Evolutionary conservation across 1,140 invertebrate species (phyloP).

Genomic region (Chironomus tepperi): DNA sequence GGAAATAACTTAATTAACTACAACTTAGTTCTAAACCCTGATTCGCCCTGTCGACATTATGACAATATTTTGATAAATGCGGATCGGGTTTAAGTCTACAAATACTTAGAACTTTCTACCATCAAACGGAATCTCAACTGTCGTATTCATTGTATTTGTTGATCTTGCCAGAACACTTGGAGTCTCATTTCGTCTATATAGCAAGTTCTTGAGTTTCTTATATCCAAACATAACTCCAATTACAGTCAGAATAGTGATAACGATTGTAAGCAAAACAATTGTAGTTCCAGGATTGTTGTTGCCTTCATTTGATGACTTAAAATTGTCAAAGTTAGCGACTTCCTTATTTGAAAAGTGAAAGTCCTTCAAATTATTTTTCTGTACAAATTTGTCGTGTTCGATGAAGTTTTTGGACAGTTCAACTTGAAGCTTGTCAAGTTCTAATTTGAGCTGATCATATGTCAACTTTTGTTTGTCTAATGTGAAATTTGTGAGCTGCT

Average conservation of each 20-base stretch:
- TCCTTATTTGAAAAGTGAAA: neutral
- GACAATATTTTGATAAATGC: no score
- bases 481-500: neutral
- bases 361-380: neutral
- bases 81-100: no score
- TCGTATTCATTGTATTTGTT: neutral
- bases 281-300: neutral
- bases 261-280: neutral
- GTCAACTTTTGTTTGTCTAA: neutral
- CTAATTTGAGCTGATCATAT: neutral
- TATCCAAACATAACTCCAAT: neutral
- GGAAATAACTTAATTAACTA: no score
- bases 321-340: neutral
- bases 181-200: neutral
- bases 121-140: neutral
- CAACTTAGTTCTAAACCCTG: no score
- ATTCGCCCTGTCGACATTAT: no score
- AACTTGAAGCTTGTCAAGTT: neutral
- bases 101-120: neutral
- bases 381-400: neutral
- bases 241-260: neutral
- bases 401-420: neutral
- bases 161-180: neutral
- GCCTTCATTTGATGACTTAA: neutral
- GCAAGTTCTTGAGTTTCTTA: neutral